Conservation (phyloP, 2,888 invertebrate genomes). For the Charanyca ferruginea region DNA sequence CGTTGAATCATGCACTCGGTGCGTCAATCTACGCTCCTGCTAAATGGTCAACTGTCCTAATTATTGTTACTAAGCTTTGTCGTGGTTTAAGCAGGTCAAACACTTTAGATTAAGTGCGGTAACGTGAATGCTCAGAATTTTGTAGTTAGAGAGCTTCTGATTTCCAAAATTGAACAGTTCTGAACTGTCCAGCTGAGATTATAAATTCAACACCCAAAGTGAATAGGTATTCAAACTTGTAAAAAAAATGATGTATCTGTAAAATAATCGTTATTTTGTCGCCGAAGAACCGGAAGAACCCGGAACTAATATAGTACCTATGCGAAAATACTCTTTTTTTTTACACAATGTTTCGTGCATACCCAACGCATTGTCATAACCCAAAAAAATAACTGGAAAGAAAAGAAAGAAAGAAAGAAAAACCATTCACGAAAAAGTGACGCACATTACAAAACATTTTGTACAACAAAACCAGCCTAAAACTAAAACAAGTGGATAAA, state of each 20-base stretch:
- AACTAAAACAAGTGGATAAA: no score
- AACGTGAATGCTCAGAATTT: conserved; percentile 4
- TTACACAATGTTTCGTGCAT: no score
- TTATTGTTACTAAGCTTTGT: conserved; percentile 21
- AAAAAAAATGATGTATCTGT: no score
- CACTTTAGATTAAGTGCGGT: background rate
- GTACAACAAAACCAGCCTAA: no score
- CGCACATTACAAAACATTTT: no score
- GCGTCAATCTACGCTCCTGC: conserved; percentile 25
- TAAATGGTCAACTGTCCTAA: conserved; percentile 30
- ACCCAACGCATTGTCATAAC: no score
- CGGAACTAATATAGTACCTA: no score
- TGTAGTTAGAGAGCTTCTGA: background rate
- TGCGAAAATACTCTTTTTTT: no score
- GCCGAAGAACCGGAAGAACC: background rate
- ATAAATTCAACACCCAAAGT: background rate
- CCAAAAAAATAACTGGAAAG: no score
- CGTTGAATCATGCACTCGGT: conserved; percentile 45
- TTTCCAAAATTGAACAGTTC: conserved; percentile 5
- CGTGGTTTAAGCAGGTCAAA: conserved; percentile 3
- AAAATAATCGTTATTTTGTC: no score
- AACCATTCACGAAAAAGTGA: no score
- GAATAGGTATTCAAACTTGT: background rate
- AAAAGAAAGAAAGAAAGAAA: no score
- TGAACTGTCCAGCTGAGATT: background rate